These are phyloP conservation scores for Crocidura indochinensis DNA, from an alignment of 2,797 vertebrate species.

Conservation along the genomic window DNA sequence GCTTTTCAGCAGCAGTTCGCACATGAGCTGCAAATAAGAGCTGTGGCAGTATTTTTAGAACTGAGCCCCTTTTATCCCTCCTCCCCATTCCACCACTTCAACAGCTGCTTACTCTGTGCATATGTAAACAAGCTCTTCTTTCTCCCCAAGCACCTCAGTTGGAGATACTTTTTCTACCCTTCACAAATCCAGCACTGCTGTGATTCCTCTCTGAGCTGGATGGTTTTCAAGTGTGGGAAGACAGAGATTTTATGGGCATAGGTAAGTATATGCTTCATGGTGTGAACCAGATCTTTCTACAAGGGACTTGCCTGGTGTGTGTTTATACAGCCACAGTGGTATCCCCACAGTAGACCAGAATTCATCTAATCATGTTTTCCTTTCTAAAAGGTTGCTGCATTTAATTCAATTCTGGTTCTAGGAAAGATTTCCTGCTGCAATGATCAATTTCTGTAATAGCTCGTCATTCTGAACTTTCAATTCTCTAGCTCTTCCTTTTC, in stretches of 20 bases:
- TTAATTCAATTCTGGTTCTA: constrained; percentile 47
- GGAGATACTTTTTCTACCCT: constrained; percentile 60
- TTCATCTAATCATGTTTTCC: neutral
- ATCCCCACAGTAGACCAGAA: neutral
- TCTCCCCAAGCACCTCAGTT: constrained; percentile 24
- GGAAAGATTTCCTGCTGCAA: constrained; percentile 24
- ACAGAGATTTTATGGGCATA: constrained; percentile 70
- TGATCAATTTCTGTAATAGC: constrained; percentile 23
- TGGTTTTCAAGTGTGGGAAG: constrained; percentile 66
- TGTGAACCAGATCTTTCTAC: constrained; percentile 52
- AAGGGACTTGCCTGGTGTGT: neutral
- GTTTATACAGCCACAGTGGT: neutral
- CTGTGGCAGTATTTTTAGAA: constrained; percentile 62
- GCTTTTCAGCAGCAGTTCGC: neutral
- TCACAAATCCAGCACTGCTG: constrained; percentile 64
- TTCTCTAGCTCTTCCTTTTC: neutral
- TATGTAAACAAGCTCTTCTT: constrained; percentile 73
- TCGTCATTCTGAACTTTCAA: neutral
- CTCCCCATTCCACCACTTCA: constrained; percentile 20
- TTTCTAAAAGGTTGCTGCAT: constrained; percentile 35
- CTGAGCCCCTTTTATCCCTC: constrained; percentile 53
- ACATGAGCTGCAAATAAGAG: neutral
- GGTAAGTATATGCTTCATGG: constrained; percentile 58
- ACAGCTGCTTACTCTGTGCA: constrained; percentile 66
- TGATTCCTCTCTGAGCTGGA: constrained; percentile 72